Conservation (phyloP, 2,797 vertebrate species). For the Lindbergichthys nudifrons region DNA sequence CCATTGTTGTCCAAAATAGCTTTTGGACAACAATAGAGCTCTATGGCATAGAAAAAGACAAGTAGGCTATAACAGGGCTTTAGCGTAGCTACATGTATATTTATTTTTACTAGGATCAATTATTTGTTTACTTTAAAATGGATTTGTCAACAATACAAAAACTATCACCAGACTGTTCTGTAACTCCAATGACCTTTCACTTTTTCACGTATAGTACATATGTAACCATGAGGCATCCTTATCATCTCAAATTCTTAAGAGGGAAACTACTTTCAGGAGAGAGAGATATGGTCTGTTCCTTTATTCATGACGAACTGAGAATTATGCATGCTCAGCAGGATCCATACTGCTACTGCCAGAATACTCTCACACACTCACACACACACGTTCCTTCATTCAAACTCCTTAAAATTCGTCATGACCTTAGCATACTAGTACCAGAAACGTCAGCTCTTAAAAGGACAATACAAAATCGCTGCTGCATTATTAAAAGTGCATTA, state of each 20-base stretch:
- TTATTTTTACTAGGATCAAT: too few relatives aligned
- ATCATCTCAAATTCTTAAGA: background rate
- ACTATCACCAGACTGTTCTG: background rate
- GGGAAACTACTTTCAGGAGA: background rate
- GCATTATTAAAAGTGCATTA: background rate
- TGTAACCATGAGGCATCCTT: background rate
- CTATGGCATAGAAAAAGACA: too few relatives aligned
- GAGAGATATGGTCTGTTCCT: slow-evolving; percentile 13
- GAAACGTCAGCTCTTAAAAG: background rate
- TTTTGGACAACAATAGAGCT: too few relatives aligned
- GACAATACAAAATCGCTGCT: too few relatives aligned
- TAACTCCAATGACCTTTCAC: too few relatives aligned
- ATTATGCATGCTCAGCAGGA: slow-evolving; percentile 16
- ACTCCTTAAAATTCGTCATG: background rate
- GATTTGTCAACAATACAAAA: background rate
- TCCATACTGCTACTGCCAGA: slow-evolving; percentile 6
- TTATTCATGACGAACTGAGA: slow-evolving; percentile 8
- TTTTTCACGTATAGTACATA: background rate
- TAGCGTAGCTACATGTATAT: too few relatives aligned
- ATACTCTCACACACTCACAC: slow-evolving; percentile 1
- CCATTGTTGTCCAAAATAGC: too few relatives aligned
- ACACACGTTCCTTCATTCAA: background rate
- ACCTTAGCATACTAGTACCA: too few relatives aligned
- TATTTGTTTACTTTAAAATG: background rate
- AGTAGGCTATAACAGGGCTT: too few relatives aligned